Evolutionary conservation across 2,113 vertebrate genomes (phyloP), one percentile per base, ranked within the genome.

Genomic region (Globicephala melas): DNA sequence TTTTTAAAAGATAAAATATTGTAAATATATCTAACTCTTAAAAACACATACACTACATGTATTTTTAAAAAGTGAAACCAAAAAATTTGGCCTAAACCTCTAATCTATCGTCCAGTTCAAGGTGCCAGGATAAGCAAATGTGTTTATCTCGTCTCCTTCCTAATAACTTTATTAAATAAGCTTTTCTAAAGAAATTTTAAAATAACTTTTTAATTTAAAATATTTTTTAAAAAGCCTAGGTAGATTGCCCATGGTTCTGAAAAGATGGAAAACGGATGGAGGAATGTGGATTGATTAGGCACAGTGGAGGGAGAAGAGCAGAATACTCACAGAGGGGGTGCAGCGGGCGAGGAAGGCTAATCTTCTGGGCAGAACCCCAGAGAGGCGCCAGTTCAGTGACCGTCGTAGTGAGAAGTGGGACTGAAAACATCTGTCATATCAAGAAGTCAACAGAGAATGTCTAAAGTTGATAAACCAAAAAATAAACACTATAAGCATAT

Each of bases 391-490:
- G 67, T 62, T 83, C 95, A 87, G 91, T 90, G 86, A 85, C 92
- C 13, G 94, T 60, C 33, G 94, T 82, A 96, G 92, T 94, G 94
- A 94, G 96, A 96, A 90, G 89, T 87, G 92, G 63, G 87, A 96
- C 83, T 90, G 95, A 97, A 97, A 96, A 95, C 96, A 96, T 95
- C 94, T 87, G 95, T 65, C 96, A 97, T 38, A 97, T 87, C 95
- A 94, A 95, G 91, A 94, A 97, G 95, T 96, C 97, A 95, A 96
- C 93, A 96, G 91, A 97, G 95, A 96, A 87, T n/a, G 87, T 95
- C 97, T 96, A 65, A 89, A 96, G 94, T 83, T 96, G 95, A 96
- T 92, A 94, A 96, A 97, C 47, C 92, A 97, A 97, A 97, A 95
- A 83, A 96, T 58, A 89, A 95, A 96, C 62, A 91, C 81, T 92